Conservation (phyloP, 2,888 invertebrate genomes). For the Drosophila acutilabella region DNA sequence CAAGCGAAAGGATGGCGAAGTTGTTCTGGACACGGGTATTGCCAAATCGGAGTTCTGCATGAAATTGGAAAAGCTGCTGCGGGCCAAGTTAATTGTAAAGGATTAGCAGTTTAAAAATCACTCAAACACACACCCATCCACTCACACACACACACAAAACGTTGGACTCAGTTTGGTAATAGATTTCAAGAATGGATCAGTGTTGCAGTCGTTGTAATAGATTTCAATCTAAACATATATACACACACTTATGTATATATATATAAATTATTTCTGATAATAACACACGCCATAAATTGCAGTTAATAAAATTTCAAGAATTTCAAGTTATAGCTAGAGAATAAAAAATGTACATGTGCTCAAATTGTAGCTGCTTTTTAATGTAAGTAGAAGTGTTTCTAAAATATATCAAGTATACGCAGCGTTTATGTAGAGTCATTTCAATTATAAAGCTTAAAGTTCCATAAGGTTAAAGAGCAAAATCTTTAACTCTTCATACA, state of each 20-base stretch:
- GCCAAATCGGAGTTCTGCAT: slow-evolving; percentile 65
- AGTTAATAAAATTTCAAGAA: slow-evolving; percentile 41
- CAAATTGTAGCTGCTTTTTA: too few species aligned
- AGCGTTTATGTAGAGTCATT: too few species aligned
- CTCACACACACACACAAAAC: neutral
- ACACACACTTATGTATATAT: neutral
- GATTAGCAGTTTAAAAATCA: slow-evolving; percentile 8
- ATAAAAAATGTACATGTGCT: too few species aligned
- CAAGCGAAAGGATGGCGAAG: slow-evolving; percentile 43
- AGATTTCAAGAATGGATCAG: neutral
- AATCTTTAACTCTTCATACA: too few species aligned
- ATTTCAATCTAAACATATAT: slow-evolving; percentile 4
- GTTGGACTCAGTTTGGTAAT: neutral
- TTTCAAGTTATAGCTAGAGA: neutral
- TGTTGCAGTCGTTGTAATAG: slow-evolving; percentile 18
- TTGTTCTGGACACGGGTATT: slow-evolving; percentile 57
- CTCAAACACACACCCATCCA: neutral
- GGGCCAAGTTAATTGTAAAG: slow-evolving; percentile 47
- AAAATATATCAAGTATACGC: too few species aligned
- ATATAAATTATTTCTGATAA: slow-evolving; percentile 12
- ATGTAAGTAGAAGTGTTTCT: too few species aligned
- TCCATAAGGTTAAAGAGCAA: too few species aligned
- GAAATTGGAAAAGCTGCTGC: slow-evolving; percentile 53
- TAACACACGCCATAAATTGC: slow-evolving; percentile 35
- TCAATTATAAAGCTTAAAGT: too few species aligned